These are phyloP conservation scores for Manduca sexta DNA, from an alignment of 1,140 invertebrate genomes.

Conservation along the genomic window DNA sequence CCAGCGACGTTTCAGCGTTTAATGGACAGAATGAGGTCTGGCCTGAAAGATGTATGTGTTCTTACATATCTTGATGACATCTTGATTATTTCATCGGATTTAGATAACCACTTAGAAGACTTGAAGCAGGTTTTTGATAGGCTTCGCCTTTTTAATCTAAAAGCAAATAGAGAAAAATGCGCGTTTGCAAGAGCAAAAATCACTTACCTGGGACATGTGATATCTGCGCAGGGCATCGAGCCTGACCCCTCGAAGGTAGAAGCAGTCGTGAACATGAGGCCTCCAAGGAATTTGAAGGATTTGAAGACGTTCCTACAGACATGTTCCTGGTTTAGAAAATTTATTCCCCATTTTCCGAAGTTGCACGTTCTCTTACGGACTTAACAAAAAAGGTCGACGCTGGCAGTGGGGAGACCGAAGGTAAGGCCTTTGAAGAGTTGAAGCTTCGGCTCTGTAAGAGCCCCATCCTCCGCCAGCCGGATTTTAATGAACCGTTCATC, in stretches of 20 bases:
- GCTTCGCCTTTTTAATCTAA: slow-evolving; percentile 9
- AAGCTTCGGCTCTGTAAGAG: not conserved
- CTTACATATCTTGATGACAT: slow-evolving; percentile 59
- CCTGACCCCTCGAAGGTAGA: slow-evolving; percentile 5
- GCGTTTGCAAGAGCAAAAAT: not conserved
- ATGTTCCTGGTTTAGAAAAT: slow-evolving; percentile 8
- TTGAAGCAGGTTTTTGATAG: slow-evolving; percentile 28
- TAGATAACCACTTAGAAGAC: slow-evolving; percentile 40
- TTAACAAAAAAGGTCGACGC: not conserved
- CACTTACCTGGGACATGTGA: slow-evolving; percentile 6
- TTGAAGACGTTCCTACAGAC: slow-evolving; percentile 2
- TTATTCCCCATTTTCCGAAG: not conserved
- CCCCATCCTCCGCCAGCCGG: not conserved
- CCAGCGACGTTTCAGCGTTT: slow-evolving; percentile 58
- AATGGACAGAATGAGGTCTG: slow-evolving; percentile 32
- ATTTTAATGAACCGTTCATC: not conserved
- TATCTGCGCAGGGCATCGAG: not conserved
- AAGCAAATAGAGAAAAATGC: slow-evolving; percentile 18
- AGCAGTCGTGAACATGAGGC: not conserved
- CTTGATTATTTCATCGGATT: slow-evolving; percentile 39
- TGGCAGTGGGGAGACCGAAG: not conserved
- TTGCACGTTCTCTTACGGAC: not conserved
- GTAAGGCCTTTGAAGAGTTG: not conserved
- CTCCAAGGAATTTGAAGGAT: slow-evolving; percentile 1
- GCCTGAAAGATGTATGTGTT: slow-evolving; percentile 17